These are phyloP conservation scores for Autographa gamma DNA, from an alignment of 2,888 invertebrate species.

Conservation along the genomic window DNA sequence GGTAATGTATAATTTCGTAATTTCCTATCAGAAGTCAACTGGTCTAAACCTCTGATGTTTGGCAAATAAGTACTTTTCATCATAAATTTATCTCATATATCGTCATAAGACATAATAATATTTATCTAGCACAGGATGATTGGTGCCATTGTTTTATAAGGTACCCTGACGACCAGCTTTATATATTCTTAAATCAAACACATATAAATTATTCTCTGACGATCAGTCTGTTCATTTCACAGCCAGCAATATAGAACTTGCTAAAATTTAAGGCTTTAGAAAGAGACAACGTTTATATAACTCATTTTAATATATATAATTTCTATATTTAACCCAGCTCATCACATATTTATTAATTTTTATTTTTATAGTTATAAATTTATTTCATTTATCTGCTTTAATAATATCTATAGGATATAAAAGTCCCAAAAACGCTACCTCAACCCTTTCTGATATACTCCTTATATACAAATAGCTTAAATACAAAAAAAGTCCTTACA, in stretches of 20 bases:
- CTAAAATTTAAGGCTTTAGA: neutral
- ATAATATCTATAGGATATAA: constrained; percentile 23
- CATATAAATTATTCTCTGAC: neutral
- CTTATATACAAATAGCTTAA: constrained; percentile 27
- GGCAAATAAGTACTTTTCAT: too few species aligned
- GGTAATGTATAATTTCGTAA: neutral
- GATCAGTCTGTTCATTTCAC: neutral
- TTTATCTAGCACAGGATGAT: neutral
- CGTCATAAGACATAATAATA: neutral
- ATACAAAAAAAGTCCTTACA: constrained; percentile 26
- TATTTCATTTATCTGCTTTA: neutral
- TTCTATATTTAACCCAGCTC: neutral
- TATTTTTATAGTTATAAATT: neutral
- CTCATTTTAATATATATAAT: neutral
- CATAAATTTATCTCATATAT: neutral
- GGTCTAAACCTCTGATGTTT: too few species aligned
- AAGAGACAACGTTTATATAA: neutral
- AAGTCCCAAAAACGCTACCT: constrained; percentile 33
- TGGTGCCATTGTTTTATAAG: neutral
- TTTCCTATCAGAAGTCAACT: neutral
- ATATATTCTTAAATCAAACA: neutral
- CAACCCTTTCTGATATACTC: constrained; percentile 13
- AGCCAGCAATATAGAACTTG: neutral
- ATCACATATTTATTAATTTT: neutral
- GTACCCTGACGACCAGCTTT: constrained; percentile 3